phyloP scores from a whole-genome alignment of 2,797 vertebrate species.

The Trachurus trachurus region DNA sequence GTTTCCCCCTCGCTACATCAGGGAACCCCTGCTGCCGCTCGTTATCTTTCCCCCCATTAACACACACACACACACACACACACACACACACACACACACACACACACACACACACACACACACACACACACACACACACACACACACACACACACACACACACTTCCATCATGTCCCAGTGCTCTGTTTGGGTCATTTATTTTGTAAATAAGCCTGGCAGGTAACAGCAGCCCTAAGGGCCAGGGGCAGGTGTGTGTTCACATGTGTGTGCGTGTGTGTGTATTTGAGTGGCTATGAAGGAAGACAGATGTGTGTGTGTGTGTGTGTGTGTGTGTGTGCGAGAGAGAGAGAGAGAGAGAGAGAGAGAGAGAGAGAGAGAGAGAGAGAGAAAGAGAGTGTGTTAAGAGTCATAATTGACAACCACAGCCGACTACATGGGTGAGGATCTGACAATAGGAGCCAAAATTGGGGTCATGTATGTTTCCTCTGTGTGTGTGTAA shows the following conservation, averaged over 20 bases:
- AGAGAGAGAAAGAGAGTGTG: not conserved
- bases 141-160: slow-evolving; percentile 4
- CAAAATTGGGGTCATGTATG: slow-evolving; percentile 42
- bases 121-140: not conserved
- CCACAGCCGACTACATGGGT: slow-evolving; percentile 39
- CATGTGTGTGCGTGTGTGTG: slow-evolving; percentile 16
- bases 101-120: slow-evolving; percentile 1
- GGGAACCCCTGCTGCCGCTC: slow-evolving; percentile 13
- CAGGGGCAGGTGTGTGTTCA: slow-evolving; percentile 26
- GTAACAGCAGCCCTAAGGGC: slow-evolving; percentile 52
- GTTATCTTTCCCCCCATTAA: slow-evolving; percentile 33
- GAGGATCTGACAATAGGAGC: slow-evolving; percentile 46
- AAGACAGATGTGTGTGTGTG: slow-evolving; percentile 33
- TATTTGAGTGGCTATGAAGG: slow-evolving; percentile 23
- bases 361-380: not conserved
- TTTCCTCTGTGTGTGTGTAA: slow-evolving; percentile 27
- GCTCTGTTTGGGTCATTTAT: slow-evolving; percentile 59
- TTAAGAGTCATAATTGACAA: slow-evolving; percentile 47
- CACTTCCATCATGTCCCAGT: slow-evolving; percentile 23
- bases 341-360: not conserved
- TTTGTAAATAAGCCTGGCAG: slow-evolving; percentile 58
- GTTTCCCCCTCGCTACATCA: slow-evolving; percentile 32
- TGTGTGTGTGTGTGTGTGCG: slow-evolving; percentile 32
- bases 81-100: not conserved
- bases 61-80: not conserved